These are phyloP conservation scores for Himalopsyche kuldschensis DNA, from an alignment of 2,888 invertebrate species.

Conservation along the genomic window DNA sequence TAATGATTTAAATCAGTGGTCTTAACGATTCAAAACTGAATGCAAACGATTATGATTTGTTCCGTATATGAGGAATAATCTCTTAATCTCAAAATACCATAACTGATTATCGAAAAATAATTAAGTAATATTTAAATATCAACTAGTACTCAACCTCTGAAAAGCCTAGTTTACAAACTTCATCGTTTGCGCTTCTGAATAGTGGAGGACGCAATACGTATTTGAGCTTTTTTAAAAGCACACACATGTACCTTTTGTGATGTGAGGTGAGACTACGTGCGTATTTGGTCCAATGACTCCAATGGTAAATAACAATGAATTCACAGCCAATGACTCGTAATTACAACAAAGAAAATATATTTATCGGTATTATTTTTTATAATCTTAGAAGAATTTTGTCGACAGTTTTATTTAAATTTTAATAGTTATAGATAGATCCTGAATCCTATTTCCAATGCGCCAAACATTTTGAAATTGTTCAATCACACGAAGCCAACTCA, in stretches of 20 bases:
- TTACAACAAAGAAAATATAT: background rate
- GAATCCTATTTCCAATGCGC: too few species aligned
- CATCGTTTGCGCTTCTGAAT: background rate
- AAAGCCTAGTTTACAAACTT: background rate
- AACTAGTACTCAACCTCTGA: background rate
- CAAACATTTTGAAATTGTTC: too few species aligned
- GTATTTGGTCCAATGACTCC: slow-evolving; percentile 4
- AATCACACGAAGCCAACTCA: too few species aligned
- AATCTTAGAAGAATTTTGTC: background rate
- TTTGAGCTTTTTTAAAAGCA: background rate
- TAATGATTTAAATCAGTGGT: too few species aligned
- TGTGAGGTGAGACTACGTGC: background rate
- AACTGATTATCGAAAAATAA: too few species aligned
- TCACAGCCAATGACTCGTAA: background rate
- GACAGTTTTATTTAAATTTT: too few species aligned
- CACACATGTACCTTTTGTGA: background rate
- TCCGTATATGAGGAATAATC: too few species aligned
- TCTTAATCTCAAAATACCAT: too few species aligned
- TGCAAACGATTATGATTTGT: too few species aligned
- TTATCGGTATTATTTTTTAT: background rate
- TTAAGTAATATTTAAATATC: too few species aligned
- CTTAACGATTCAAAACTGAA: too few species aligned
- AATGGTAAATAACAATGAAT: background rate
- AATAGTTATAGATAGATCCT: too few species aligned
- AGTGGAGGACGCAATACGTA: background rate